These are phyloP conservation scores for Chlorops oryzae DNA, from an alignment of 1,140 invertebrate genomes.

Conservation along the genomic window DNA sequence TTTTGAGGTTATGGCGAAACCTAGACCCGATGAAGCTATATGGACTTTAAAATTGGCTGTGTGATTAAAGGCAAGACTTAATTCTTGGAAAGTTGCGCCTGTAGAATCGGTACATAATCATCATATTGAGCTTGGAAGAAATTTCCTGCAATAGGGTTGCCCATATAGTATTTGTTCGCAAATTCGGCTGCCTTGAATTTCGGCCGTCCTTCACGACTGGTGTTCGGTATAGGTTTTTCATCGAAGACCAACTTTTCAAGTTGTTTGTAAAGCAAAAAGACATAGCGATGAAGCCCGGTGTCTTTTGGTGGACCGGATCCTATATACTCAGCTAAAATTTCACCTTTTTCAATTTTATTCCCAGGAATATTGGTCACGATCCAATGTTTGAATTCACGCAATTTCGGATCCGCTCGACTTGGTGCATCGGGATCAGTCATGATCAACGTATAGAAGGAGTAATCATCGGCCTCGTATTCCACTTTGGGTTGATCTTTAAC, in stretches of 20 bases:
- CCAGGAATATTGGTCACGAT: constrained; percentile 86
- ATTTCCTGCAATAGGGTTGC: constrained; percentile 76
- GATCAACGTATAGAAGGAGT: constrained; percentile 66
- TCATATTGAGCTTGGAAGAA: constrained; percentile 86
- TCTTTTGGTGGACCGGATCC: constrained; percentile 79
- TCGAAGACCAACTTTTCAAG: constrained; percentile 39
- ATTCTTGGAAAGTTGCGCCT: constrained; percentile 26
- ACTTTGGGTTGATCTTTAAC: constrained; percentile 64
- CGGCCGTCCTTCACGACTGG: constrained; percentile 59
- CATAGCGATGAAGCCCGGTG: constrained; percentile 84
- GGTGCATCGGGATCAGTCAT: constrained; percentile 59
- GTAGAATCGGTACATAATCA: constrained; percentile 70
- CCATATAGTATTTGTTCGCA: constrained; percentile 75
- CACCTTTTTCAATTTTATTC: constrained; percentile 63
- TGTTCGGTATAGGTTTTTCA: constrained; percentile 31
- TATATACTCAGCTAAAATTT: constrained; percentile 73
- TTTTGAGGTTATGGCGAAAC: too few relatives aligned
- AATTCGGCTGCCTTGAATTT: constrained; percentile 75
- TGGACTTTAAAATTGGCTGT: background rate
- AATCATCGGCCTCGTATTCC: constrained; percentile 57
- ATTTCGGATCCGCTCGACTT: constrained; percentile 66
- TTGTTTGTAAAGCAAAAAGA: constrained; percentile 84
- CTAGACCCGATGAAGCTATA: too few relatives aligned
- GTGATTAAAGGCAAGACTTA: constrained; percentile 9
- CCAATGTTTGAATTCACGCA: constrained; percentile 90